These are phyloP conservation scores for Ochropleura leucogaster DNA, from an alignment of 2,888 invertebrate species.

Conservation along the genomic window DNA sequence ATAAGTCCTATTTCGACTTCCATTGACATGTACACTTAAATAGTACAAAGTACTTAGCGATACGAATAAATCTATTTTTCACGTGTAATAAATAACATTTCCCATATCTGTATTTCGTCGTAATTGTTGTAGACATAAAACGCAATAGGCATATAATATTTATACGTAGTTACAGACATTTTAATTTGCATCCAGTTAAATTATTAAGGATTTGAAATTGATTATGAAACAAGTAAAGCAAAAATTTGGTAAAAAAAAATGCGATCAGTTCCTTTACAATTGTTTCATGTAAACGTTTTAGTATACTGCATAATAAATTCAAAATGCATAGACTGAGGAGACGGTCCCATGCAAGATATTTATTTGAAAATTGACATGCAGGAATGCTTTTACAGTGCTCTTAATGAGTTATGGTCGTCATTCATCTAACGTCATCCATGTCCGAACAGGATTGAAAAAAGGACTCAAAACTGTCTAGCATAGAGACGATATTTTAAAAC, in stretches of 20 bases:
- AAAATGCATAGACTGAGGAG: neutral
- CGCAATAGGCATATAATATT: constrained; percentile 23
- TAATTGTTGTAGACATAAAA: constrained; percentile 22
- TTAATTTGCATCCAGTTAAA: constrained; percentile 3
- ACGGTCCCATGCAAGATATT: neutral
- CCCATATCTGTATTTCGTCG: neutral
- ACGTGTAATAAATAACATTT: constrained; percentile 28
- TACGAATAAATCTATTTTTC: constrained; percentile 60
- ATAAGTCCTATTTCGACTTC: constrained; percentile 22
- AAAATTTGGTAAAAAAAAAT: neutral
- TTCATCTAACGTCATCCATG: constrained; percentile 1
- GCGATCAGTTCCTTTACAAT: constrained; percentile 7
- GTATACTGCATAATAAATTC: constrained; percentile 2
- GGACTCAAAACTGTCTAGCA: neutral
- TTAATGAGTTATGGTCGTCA: neutral
- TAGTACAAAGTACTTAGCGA: constrained; percentile 60
- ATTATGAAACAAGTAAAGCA: neutral
- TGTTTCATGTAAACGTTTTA: neutral
- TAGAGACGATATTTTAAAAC: constrained; percentile 3
- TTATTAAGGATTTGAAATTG: neutral
- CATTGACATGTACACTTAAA: constrained; percentile 53
- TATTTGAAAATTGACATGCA: constrained; percentile 5
- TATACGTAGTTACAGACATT: neutral
- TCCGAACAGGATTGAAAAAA: neutral
- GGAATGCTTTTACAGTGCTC: neutral